Base-by-base conservation (phyloP, 2,888 invertebrate species). In the Oscheius sp. region DNA sequence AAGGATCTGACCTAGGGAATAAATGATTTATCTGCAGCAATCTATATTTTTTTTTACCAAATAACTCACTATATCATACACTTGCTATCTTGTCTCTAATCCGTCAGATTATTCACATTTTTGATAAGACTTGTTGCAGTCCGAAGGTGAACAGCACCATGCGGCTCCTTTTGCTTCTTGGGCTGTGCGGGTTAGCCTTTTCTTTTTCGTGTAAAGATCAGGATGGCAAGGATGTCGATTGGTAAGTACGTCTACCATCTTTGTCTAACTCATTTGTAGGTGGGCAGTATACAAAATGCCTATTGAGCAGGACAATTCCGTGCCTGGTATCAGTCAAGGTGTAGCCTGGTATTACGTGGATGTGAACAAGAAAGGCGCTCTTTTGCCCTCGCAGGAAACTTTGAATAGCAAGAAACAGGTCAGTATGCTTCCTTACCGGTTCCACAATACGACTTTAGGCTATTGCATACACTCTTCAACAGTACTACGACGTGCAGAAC, bases 271-370 rank as follows among this genome's bases (percentile, higher is more conserved):
- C 21, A 29, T 42, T 53, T 77, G 33, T 37, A 85, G 84, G 85
- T 85, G 79, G 53, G 79, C 82, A 5, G 84, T 79, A 3, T 85
- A 85, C 76, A 86, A 86, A 72, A 84, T 85, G 82, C 86, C 86
- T 10, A 82, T 79, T 35, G 82, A 83, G 42, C 73, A 66, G 9
- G 80, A 84, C 59, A 81, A 80, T 35, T 78, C 79, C 1, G 74
- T 82, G 3, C 70, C 80, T 11, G 86, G 84, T 4, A 66, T 85
- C 7, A 73, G 72, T 9, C 72, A 77, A 9, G 85, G 86, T 21
- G 65, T 78, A 33, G 86, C 76, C 7, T 85, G 82, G 79, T 86
- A 86, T 73, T 86, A 86, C 50, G 78, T 86, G 48, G 86, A 86
- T 74, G 79, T 81, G 2, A 82, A 84, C 51, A 78, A 79, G 63